Conservation (phyloP, 2,888 invertebrate species). For the Lomographa bimaculata region DNA sequence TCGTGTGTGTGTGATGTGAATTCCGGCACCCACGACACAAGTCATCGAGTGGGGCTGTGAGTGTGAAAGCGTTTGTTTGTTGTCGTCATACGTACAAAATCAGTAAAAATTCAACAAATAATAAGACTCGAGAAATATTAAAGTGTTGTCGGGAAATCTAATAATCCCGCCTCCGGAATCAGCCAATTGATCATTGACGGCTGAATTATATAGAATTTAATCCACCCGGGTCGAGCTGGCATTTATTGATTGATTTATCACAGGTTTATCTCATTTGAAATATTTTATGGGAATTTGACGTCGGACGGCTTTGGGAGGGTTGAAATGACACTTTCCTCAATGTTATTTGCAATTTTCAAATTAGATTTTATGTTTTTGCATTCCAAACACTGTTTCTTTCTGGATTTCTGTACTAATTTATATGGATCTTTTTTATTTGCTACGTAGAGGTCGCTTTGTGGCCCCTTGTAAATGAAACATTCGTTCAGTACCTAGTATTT, state of each 20-base stretch:
- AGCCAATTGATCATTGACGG: conserved; percentile 60
- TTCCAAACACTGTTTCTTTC: too few relatives aligned
- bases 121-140: conserved; percentile 27
- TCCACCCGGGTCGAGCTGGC: conserved; percentile 31
- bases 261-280: conserved; percentile 27
- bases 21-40: too few relatives aligned
- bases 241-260: conserved; percentile 37
- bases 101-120: too few relatives aligned
- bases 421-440: too few relatives aligned
- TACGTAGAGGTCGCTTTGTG: too few relatives aligned
- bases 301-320: conserved; percentile 3
- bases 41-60: too few relatives aligned
- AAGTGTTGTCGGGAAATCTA: conserved; percentile 56
- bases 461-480: too few relatives aligned
- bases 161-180: conserved; percentile 52
- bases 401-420: too few relatives aligned
- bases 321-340: conserved; percentile 4
- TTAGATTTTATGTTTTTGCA: conserved; percentile 3
- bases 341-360: conserved; percentile 1
- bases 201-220: conserved; percentile 52
- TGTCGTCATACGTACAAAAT: too few relatives aligned
- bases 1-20: too few relatives aligned
- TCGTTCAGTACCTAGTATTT: too few relatives aligned
- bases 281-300: conserved; percentile 25
- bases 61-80: too few relatives aligned